Evolutionary conservation across 2,797 vertebrate genomes (phyloP).

Genomic region (Paratrypauchen microcephalus): DNA sequence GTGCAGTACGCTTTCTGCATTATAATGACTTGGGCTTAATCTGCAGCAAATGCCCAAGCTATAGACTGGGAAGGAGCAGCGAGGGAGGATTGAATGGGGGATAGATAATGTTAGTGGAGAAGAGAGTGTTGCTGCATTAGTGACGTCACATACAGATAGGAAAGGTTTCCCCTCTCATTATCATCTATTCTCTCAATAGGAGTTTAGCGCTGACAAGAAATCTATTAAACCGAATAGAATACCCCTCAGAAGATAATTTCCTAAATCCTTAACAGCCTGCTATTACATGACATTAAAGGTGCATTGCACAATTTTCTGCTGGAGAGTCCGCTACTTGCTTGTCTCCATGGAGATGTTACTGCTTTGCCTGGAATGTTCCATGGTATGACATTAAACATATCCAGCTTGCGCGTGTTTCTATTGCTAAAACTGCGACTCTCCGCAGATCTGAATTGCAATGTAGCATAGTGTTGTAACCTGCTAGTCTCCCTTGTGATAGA

Average conservation of each 20-base stretch:
- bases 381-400: no score
- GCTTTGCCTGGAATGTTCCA: no score
- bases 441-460: no score
- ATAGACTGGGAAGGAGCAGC: conserved; percentile 14
- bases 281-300: conserved; percentile 18
- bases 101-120: conserved; percentile 15
- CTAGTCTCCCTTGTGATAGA: no score
- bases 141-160: conserved; percentile 48
- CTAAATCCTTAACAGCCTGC: conserved; percentile 18
- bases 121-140: conserved; percentile 38
- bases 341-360: no score
- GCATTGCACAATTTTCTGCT: no score
- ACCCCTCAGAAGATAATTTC: conserved; percentile 31
- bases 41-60: conserved; percentile 33
- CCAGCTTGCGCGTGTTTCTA: no score
- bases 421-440: no score
- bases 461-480: no score
- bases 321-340: no score
- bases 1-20: conserved; percentile 33
- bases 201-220: conserved; percentile 35
- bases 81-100: conserved; percentile 4
- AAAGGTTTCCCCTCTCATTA: conserved; percentile 48
- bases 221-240: conserved; percentile 27
- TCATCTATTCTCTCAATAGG: conserved; percentile 42
- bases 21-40: conserved; percentile 49